Percentiles rank a stretch among this genome's conserved stretches.
Evolutionary conservation across 2,113 vertebrate species (phyloP).

Genomic region (Aphyosemion australe): DNA sequence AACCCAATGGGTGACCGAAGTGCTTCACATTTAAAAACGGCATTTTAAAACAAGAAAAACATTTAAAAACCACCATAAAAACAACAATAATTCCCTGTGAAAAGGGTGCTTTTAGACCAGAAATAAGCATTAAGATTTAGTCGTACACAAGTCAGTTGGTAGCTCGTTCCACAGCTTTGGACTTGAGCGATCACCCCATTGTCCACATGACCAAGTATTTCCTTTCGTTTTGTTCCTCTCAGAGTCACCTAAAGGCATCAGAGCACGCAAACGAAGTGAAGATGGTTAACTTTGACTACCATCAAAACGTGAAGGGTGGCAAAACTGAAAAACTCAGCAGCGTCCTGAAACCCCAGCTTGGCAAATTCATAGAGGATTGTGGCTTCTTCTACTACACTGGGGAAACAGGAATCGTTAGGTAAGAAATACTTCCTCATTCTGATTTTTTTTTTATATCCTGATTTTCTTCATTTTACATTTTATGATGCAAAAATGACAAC

Average conservation of each 20-base stretch:
- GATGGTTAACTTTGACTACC: slow-evolving; percentile 99
- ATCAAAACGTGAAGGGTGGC: slow-evolving; percentile 96
- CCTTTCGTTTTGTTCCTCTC: slow-evolving; percentile 11
- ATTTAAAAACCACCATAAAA: too few relatives aligned
- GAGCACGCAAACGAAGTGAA: slow-evolving; percentile 87
- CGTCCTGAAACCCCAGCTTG: slow-evolving; percentile 90
- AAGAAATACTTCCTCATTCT: background rate
- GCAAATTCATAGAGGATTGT: slow-evolving; percentile 89
- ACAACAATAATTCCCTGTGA: too few relatives aligned
- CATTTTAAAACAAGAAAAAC: too few relatives aligned
- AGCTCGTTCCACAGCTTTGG: too few relatives aligned
- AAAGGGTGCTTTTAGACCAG: too few relatives aligned
- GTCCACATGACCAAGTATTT: background rate
- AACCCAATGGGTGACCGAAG: too few relatives aligned
- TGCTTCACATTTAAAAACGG: too few relatives aligned
- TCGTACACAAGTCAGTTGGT: too few relatives aligned
- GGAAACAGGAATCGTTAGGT: slow-evolving; percentile 90
- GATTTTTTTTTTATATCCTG: background rate
- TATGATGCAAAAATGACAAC: background rate
- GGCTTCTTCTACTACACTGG: slow-evolving; percentile 92
- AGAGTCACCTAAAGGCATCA: slow-evolving; percentile 97
- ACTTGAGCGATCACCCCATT: too few relatives aligned
- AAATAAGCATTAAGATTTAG: too few relatives aligned
- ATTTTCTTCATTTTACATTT: background rate
- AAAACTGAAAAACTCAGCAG: slow-evolving; percentile 92